A percentile compares a stretch with the other conserved stretches of the same genome.
Evolutionary conservation across 2,113 vertebrate genomes (phyloP).

Genomic region (Spea bombifrons): DNA sequence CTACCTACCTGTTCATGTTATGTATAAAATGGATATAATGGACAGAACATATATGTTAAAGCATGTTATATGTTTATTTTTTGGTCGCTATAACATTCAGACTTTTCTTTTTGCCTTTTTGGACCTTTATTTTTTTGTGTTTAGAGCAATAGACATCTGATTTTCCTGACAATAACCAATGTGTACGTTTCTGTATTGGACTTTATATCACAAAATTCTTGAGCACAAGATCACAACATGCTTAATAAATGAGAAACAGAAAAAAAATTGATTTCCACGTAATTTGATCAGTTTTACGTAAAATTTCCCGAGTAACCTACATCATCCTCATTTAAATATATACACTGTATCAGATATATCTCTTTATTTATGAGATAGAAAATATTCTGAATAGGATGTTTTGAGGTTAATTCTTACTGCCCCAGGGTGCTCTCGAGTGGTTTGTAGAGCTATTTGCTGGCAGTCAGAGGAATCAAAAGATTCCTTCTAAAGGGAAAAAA

Average conservation of each 20-base stretch:
- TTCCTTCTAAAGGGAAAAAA: slow-evolving; percentile 3
- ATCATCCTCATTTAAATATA: background rate
- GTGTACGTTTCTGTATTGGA: background rate
- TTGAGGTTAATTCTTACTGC: slow-evolving; percentile 27
- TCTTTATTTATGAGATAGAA: background rate
- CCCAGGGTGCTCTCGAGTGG: slow-evolving; percentile 40
- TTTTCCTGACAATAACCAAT: background rate
- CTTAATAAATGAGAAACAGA: background rate
- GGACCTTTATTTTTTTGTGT: too few relatives aligned
- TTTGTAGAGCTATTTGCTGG: slow-evolving; percentile 29
- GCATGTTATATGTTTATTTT: slow-evolving; percentile 4
- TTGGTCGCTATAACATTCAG: background rate
- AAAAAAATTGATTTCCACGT: background rate
- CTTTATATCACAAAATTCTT: background rate
- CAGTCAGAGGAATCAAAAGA: slow-evolving; percentile 31
- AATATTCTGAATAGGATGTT: slow-evolving; percentile 13
- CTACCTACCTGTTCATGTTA: slow-evolving; percentile 39
- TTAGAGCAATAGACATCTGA: background rate
- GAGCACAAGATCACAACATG: background rate
- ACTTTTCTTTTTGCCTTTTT: too few relatives aligned
- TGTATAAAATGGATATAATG: slow-evolving; percentile 37
- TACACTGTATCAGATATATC: background rate
- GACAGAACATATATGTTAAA: slow-evolving; percentile 19
- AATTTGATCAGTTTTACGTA: background rate
- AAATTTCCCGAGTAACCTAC: background rate